Evolutionary conservation across 2,888 invertebrate genomes (phyloP).

Genomic region (Heteropelma amictum): DNA sequence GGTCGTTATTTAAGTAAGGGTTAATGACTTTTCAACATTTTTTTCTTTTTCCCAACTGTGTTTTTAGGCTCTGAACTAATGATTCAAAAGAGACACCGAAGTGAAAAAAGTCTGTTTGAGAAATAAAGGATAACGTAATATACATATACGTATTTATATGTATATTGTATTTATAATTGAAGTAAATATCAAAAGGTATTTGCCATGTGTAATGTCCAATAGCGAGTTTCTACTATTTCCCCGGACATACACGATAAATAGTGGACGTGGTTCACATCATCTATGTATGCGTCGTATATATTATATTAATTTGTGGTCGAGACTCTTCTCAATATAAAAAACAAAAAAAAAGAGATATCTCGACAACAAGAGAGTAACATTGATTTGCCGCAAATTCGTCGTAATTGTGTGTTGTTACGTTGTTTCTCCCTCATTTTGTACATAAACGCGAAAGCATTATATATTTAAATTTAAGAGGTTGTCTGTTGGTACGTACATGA

Average conservation of each 20-base stretch:
- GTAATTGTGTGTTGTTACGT: conserved; percentile 68
- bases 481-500: conserved; percentile 71
- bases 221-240: not conserved
- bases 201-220: not conserved
- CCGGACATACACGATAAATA: not conserved
- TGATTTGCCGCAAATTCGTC: conserved; percentile 54
- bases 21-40: too few species aligned
- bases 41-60: too few species aligned
- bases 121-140: conserved; percentile 46
- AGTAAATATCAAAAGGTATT: conserved; percentile 18
- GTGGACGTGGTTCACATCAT: too few species aligned
- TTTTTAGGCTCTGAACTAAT: too few species aligned
- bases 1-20: too few species aligned
- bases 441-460: conserved; percentile 64
- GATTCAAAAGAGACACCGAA: too few species aligned
- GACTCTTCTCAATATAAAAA: not conserved
- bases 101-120: too few species aligned
- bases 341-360: conserved; percentile 10
- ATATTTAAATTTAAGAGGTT: conserved; percentile 69
- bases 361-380: conserved; percentile 42
- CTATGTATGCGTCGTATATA: not conserved
- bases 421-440: conserved; percentile 58
- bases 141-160: conserved; percentile 55
- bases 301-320: not conserved
- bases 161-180: conserved; percentile 12